Conservation (phyloP, 1,140 invertebrate genomes). For the Spodoptera frugiperda region DNA sequence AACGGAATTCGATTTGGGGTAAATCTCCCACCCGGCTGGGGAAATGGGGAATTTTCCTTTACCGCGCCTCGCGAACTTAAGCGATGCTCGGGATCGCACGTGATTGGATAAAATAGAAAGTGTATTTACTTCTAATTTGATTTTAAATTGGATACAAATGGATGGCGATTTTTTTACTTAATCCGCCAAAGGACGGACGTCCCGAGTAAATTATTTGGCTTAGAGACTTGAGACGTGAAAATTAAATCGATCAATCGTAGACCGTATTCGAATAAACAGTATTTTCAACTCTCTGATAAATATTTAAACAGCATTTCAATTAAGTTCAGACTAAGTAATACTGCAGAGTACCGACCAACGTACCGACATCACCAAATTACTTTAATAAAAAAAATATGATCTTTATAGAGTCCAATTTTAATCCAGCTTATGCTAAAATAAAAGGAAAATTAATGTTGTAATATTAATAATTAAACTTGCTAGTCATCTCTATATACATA, state of each 20-base stretch:
- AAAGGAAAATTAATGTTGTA: too few relatives aligned
- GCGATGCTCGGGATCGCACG: constrained; percentile 64
- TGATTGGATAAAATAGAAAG: constrained; percentile 74
- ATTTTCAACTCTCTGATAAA: constrained; percentile 17
- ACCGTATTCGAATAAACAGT: constrained; percentile 42
- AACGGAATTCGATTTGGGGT: constrained; percentile 78
- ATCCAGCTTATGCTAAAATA: neutral
- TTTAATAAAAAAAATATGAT: neutral
- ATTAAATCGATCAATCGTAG: constrained; percentile 61
- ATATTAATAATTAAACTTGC: too few relatives aligned
- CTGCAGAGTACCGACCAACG: neutral
- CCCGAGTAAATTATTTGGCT: constrained; percentile 63
- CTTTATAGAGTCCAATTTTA: neutral
- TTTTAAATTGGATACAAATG: constrained; percentile 80
- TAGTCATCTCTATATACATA: too few relatives aligned
- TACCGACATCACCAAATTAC: neutral
- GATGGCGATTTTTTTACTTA: constrained; percentile 66
- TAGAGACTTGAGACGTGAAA: constrained; percentile 57
- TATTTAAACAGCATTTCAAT: constrained; percentile 35
- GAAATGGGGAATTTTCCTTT: constrained; percentile 70
- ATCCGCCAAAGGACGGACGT: constrained; percentile 56
- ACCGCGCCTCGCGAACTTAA: constrained; percentile 57
- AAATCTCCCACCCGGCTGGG: constrained; percentile 71
- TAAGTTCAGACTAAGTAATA: constrained; percentile 31
- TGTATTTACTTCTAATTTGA: constrained; percentile 80